These are phyloP conservation scores for Callimico goeldii DNA, from an alignment of 2,797 vertebrate genomes.

Conservation along the genomic window DNA sequence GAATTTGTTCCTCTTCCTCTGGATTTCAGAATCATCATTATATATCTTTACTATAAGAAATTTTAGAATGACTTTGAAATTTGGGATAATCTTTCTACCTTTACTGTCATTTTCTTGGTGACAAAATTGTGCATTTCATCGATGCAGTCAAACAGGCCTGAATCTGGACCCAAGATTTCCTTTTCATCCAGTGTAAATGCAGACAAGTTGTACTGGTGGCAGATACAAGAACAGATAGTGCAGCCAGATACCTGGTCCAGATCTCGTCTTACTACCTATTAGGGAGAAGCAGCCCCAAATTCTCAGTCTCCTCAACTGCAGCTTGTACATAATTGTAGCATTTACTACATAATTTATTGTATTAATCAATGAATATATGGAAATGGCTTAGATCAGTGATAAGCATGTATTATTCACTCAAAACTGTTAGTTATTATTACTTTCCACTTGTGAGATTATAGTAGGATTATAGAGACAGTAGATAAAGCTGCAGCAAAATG, in stretches of 20 bases:
- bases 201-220: not conserved
- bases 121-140: not conserved
- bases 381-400: not conserved
- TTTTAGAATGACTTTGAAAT: not conserved
- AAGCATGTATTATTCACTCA: not conserved
- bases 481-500: not conserved
- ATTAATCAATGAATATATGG: not conserved
- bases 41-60: not conserved
- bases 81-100: not conserved
- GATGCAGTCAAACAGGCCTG: not conserved
- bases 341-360: not conserved
- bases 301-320: not conserved
- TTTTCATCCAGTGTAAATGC: not conserved
- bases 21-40: not conserved
- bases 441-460: not conserved
- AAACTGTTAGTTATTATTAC: not conserved
- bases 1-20: slow-evolving; percentile 1
- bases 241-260: not conserved
- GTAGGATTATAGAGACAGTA: not conserved
- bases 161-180: not conserved
- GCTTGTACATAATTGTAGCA: not conserved
- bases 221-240: not conserved
- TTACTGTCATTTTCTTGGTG: not conserved
- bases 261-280: not conserved
- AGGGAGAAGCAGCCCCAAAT: not conserved